Conservation (phyloP, 2,797 vertebrate genomes). For the Microtus agrestis region DNA sequence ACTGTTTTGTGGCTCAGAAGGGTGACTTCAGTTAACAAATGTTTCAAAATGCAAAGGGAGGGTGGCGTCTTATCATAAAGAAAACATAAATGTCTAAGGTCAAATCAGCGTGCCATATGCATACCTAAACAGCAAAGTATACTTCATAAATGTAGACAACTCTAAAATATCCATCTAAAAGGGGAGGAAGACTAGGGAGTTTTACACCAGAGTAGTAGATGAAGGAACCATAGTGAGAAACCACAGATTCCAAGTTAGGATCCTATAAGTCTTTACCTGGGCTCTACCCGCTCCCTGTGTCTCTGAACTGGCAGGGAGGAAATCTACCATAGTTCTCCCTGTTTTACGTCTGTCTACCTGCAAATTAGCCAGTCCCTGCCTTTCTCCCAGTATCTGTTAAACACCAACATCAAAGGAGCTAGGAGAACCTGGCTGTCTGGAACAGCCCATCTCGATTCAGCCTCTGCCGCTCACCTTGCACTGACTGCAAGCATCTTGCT, state of each 20-base stretch:
- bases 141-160: neutral
- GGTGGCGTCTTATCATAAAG: neutral
- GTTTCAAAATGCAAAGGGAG: neutral
- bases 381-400: neutral
- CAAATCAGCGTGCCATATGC: neutral
- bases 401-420: neutral
- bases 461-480: slow-evolving; percentile 46
- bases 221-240: neutral
- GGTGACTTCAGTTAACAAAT: neutral
- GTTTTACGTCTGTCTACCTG: neutral
- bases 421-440: accelerated
- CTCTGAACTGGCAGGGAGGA: neutral
- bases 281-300: neutral
- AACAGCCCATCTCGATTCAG: accelerated
- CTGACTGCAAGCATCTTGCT: slow-evolving; percentile 37
- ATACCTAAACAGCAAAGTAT: neutral
- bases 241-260: neutral
- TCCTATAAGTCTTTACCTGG: neutral
- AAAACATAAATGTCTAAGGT: neutral
- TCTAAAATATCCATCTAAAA: neutral
- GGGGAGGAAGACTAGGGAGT: neutral
- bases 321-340: neutral
- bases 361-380: neutral
- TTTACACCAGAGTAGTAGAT: neutral
- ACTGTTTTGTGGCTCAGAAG: neutral